Base-by-base conservation (phyloP, 2,113 vertebrate species). In the Perca schrenkii region DNA sequence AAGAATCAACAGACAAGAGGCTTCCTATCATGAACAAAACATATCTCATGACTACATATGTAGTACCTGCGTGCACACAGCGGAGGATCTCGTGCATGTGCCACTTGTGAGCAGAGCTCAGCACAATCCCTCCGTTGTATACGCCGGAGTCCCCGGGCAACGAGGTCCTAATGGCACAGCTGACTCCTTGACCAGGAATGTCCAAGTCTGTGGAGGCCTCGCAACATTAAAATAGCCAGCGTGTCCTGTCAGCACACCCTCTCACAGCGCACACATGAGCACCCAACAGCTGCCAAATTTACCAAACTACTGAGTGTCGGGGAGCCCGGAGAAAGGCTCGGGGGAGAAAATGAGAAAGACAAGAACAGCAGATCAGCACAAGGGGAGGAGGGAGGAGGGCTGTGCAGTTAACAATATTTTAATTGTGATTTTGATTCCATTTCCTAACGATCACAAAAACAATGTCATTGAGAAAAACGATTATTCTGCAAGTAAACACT, bases 171-270 rank as follows among this genome's bases (percentile, higher is more conserved):
- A 80, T 50, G 73, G 77, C 89, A 89, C 93, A 94, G 94, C 91
- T 93, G 92, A 94, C 90, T 90, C 93, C 85, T 80, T 64, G 69
- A 80, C 63, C 80, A 88, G 88, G 94, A 94, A 93, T 93, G 86
- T 84, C 79, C 60, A 43, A 67, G 87, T 90, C 81, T 89, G 77
- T 12, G 1, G 84, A 85, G 75, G 89, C 86, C 88, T 88, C 86
- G 74, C 77, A 84, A 25, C 91, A 89, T 94, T 95, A 94, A 94
- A 94, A 94, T 92, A 93, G 86, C 84, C 87, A 2, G 66, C 81
- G 21, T 88, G 94, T 91, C 76, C 78, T 71, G 92, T 94, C 93
- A 95, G 94, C 90, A 86, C 83, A 40, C 74, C 65, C 73, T 57
- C 62, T 25, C 25, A 65, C 79, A 66, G 88, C 75, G 57, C 31